phyloP scores from a whole-genome alignment of 2,888 invertebrate species.

The Oxystoma pomonae region DNA sequence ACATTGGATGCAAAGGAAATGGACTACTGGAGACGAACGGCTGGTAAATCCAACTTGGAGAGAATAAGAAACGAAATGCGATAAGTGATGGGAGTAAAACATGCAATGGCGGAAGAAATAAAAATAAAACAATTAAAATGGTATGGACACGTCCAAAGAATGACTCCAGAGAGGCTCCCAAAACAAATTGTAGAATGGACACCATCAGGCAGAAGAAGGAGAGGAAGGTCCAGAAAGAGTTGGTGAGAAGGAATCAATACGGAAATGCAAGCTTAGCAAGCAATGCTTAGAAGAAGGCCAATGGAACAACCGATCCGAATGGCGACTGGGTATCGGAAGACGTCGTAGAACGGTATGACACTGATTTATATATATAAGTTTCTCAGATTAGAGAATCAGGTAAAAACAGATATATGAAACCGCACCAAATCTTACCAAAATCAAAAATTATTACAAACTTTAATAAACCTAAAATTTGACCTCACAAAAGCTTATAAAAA shows the following conservation, averaged over 20 bases:
- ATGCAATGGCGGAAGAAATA: slow-evolving; percentile 9
- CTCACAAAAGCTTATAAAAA: no score
- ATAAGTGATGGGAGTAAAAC: slow-evolving; percentile 20
- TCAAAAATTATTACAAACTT: no score
- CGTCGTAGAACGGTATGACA: not conserved
- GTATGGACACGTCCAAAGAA: slow-evolving; percentile 12
- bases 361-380: not conserved
- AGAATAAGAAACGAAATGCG: not conserved
- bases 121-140: slow-evolving; percentile 19
- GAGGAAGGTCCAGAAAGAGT: no score
- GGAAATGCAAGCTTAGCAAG: not conserved
- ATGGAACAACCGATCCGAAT: no score
- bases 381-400: no score
- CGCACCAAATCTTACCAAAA: no score
- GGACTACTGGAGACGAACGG: slow-evolving; percentile 12
- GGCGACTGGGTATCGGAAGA: not conserved
- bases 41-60: slow-evolving; percentile 14
- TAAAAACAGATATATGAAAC: no score
- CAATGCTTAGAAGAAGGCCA: not conserved
- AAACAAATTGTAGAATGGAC: slow-evolving; percentile 13
- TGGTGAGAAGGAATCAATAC: slow-evolving; percentile 16
- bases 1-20: slow-evolving; percentile 15
- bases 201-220: slow-evolving; percentile 18
- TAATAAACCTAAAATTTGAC: no score
- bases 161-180: slow-evolving; percentile 11